Percentiles rank a stretch among this genome's conserved stretches.
Evolutionary conservation across 2,888 invertebrate genomes (phyloP).

Genomic region (Agrochola litura): DNA sequence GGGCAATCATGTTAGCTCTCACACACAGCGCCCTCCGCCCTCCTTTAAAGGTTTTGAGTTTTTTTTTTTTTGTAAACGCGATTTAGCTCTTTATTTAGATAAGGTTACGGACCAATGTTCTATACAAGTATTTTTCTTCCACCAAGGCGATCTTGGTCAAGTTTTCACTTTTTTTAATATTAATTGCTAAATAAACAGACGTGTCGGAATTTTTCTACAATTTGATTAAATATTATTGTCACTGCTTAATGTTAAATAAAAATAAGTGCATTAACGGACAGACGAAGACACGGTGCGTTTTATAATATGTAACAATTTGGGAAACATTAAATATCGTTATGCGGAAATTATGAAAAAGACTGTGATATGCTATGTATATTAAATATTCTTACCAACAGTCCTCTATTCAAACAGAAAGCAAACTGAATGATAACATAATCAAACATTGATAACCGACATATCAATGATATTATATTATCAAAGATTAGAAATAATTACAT

Average conservation of each 20-base stretch:
- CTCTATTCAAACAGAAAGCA: conserved; percentile 13
- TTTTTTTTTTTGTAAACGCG: too few species aligned
- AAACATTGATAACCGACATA: conserved; percentile 3
- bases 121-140: too few species aligned
- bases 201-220: too few species aligned
- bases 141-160: too few species aligned
- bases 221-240: too few species aligned
- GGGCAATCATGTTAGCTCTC: too few species aligned
- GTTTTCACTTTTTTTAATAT: too few species aligned
- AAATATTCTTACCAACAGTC: conserved; percentile 16
- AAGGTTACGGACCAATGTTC: too few species aligned
- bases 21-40: too few species aligned
- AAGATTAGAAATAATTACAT: conserved; percentile 14
- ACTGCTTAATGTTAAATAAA: background rate
- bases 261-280: conserved; percentile 22
- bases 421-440: conserved; percentile 14
- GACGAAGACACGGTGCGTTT: conserved; percentile 17
- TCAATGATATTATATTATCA: conserved; percentile 12
- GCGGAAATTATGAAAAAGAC: background rate
- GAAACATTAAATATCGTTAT: background rate
- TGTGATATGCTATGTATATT: background rate
- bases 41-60: too few species aligned
- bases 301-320: conserved; percentile 10
- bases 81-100: too few species aligned
- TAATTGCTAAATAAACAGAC: too few species aligned